Percentiles rank a stretch among this genome's conserved stretches.
Conservation (phyloP, 2,888 invertebrate genomes). For the Pristionchus mayeri region DNA sequence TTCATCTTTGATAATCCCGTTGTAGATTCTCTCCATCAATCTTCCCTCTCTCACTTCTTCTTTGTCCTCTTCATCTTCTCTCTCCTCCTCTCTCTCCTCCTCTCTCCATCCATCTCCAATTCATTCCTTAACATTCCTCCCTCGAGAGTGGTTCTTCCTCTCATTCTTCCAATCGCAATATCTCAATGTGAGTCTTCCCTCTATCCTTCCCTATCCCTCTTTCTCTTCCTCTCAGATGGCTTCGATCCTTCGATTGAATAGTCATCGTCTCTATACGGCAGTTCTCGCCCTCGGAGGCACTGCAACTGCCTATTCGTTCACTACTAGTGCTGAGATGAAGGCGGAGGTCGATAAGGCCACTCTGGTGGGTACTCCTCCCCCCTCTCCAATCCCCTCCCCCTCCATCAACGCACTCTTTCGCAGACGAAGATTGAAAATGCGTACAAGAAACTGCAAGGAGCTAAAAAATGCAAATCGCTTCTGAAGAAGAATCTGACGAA, state of each 20-base stretch:
- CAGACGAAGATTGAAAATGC: slow-evolving; percentile 60
- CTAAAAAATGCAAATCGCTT: slow-evolving; percentile 85
- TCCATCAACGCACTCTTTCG: not conserved
- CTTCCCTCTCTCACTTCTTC: not conserved
- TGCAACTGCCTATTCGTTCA: not conserved
- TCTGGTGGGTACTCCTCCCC: not conserved
- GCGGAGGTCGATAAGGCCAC: slow-evolving; percentile 36
- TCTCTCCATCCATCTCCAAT: not conserved
- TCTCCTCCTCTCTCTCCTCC: not conserved
- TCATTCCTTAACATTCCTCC: slow-evolving; percentile 14
- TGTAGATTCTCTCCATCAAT: not conserved
- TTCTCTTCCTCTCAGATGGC: slow-evolving; percentile 28
- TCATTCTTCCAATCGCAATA: slow-evolving; percentile 12
- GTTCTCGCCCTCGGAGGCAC: not conserved
- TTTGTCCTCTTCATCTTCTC: not conserved
- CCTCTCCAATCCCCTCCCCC: not conserved
- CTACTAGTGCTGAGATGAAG: slow-evolving; percentile 32
- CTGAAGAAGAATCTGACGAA: slow-evolving; percentile 73
- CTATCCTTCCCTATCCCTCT: not conserved
- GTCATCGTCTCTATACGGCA: not conserved
- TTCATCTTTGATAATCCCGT: too few species aligned
- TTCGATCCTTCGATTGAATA: not conserved
- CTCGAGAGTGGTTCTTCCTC: not conserved
- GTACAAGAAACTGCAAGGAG: slow-evolving; percentile 63
- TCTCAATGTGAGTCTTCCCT: slow-evolving; percentile 23